phyloP scores from a whole-genome alignment of 2,888 invertebrate genomes.

The Antitype chi region DNA sequence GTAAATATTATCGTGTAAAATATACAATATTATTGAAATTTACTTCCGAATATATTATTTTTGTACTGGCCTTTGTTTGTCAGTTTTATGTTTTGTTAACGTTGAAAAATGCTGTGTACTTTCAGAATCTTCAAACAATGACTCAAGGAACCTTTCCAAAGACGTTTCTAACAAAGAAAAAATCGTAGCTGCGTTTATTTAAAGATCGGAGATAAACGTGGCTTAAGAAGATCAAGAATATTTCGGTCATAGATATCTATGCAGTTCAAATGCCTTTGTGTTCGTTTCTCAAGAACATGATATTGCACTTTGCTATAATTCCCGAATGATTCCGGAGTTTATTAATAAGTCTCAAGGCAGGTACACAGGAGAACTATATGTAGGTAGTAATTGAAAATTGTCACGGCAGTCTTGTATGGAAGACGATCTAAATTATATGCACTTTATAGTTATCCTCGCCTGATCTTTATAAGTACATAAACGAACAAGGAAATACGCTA shows the following conservation, averaged over 20 bases:
- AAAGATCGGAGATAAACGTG: conserved; percentile 24
- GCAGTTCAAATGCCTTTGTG: conserved; percentile 42
- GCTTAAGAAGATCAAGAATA: conserved; percentile 32
- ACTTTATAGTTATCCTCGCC: background rate
- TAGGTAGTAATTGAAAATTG: conserved; percentile 22
- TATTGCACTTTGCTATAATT: conserved; percentile 45
- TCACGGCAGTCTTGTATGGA: conserved; percentile 1
- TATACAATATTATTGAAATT: background rate
- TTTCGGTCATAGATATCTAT: conserved; percentile 49
- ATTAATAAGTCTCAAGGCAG: conserved; percentile 56
- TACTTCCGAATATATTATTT: background rate
- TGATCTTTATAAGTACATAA: background rate
- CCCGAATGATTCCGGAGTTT: conserved; percentile 32
- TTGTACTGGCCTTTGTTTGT: conserved; percentile 17
- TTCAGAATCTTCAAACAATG: conserved; percentile 26
- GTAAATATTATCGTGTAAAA: background rate
- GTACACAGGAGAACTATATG: conserved; percentile 29
- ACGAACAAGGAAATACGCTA: conserved; percentile 26
- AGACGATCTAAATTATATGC: conserved; percentile 13
- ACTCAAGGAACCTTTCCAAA: conserved; percentile 23
- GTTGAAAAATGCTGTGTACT: conserved; percentile 25
- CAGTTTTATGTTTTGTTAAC: conserved; percentile 6
- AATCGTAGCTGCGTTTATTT: conserved; percentile 32
- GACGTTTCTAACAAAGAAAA: conserved; percentile 45
- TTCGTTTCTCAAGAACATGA: conserved; percentile 43